These are phyloP conservation scores for Sclerurus mexicanus DNA, from an alignment of 2,113 vertebrate species.

Conservation along the genomic window DNA sequence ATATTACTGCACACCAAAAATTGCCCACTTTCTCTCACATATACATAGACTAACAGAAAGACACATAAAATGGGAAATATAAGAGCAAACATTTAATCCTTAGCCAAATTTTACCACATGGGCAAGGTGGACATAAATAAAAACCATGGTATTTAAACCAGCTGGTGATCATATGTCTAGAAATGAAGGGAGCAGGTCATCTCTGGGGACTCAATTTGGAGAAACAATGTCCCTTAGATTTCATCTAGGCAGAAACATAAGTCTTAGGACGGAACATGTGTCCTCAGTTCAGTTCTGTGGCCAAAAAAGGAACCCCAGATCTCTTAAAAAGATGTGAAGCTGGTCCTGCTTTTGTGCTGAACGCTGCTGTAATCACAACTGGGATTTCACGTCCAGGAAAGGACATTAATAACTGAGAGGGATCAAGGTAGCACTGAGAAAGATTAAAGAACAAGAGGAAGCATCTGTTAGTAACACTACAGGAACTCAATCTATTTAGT, in stretches of 20 bases:
- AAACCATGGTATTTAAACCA: not conserved
- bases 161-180: not conserved
- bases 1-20: not conserved
- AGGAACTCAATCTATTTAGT: not conserved
- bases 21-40: not conserved
- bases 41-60: not conserved
- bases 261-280: not conserved
- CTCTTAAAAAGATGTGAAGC: not conserved
- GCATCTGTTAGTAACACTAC: not conserved
- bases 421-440: not conserved
- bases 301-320: conserved; percentile 33
- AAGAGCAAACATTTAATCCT: not conserved
- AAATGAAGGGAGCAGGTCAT: not conserved
- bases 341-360: not conserved
- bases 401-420: not conserved
- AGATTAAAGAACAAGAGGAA: not conserved
- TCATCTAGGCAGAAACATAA: not conserved
- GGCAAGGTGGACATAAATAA: not conserved
- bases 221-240: not conserved
- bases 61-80: not conserved
- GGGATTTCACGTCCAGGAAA: not conserved
- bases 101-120: not conserved
- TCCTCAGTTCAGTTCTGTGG: not conserved
- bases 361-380: not conserved
- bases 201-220: not conserved